Base-by-base conservation (phyloP, 92 coral and sea anemone genomes). In the Heliopora coerulea region DNA sequence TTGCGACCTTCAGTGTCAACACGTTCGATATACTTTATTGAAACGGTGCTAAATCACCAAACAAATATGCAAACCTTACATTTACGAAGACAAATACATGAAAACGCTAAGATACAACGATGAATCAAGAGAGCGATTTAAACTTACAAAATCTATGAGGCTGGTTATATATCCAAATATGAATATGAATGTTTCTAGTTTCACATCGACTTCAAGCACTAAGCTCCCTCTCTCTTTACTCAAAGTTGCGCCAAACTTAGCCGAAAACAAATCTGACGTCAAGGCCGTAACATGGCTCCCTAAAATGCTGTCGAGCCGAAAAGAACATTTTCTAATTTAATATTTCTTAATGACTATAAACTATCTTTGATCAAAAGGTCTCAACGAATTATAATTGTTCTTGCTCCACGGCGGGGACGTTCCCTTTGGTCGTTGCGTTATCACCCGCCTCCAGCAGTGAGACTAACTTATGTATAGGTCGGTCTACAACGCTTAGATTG, bases 261-360 rank as follows among this genome's bases (percentile, higher is more conserved):
- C 49, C 49, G 42, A n/a, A 39, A 41, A 19, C 73, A 65, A 21
- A 54, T 39, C 54, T 13, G 56, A 13, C 32, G 25, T n/a, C n/a
- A n/a, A n/a, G 20, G 60, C 76, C 40, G 75, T 29, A 69, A 69
- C 76, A 69, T 25, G 76, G 76, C 76, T 69, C 62, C 76, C 48
- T 62, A 49, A 49, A 49, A 69, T 66, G 73, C 24, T 24, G 10
- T 32, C 49, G 17, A 40, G 23, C 23, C 24, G 6, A 50, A 3
- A 23, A 13, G 17, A 50, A 26, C 76, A 69, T 49, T 69, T 69
- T 69, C 48, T 52, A 49, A 69, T 11, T 24, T 24, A 24, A 21
- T 3, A 13, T 25, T 13, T 29, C n/a, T 21, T n/a, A 6, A 46
- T 18, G 9, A 66, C 20, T 12, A 42, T 23, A 2, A 49, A 49